These are phyloP conservation scores for Rhinolophus sinicus DNA, from an alignment of 2,113 vertebrate genomes.

Conservation along the genomic window DNA sequence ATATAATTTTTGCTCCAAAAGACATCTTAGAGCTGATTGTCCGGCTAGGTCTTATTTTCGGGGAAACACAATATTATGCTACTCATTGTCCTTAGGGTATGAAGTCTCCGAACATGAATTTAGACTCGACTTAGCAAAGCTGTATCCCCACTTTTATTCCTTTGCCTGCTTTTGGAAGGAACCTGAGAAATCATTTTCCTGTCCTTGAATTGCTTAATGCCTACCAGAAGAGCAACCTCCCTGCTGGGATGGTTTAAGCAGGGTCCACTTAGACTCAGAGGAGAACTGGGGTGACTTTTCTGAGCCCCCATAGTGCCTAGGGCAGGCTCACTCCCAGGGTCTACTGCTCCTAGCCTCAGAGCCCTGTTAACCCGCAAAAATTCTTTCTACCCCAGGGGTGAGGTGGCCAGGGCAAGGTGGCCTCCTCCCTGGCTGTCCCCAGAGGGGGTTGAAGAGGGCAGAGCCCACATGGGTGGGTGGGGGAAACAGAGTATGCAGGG, in stretches of 20 bases:
- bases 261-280: neutral
- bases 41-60: too few relatives aligned
- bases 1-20: too few relatives aligned
- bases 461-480: neutral
- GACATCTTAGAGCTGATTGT: too few relatives aligned
- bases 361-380: neutral
- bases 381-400: neutral
- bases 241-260: neutral
- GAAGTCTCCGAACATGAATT: neutral
- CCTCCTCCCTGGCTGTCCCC: neutral
- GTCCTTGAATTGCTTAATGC: neutral
- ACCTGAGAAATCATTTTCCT: neutral
- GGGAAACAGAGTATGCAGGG: neutral
- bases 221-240: neutral
- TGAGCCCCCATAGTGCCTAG: neutral
- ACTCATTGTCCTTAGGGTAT: neutral
- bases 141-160: neutral
- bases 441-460: constrained; percentile 52
- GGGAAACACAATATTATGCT: too few relatives aligned
- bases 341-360: neutral
- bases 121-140: neutral
- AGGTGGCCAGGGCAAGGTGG: neutral
- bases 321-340: neutral
- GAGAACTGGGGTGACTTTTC: neutral
- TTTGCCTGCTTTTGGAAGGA: constrained; percentile 39